Conservation (phyloP, 2,113 vertebrate genomes). For the Aix galericulata region DNA sequence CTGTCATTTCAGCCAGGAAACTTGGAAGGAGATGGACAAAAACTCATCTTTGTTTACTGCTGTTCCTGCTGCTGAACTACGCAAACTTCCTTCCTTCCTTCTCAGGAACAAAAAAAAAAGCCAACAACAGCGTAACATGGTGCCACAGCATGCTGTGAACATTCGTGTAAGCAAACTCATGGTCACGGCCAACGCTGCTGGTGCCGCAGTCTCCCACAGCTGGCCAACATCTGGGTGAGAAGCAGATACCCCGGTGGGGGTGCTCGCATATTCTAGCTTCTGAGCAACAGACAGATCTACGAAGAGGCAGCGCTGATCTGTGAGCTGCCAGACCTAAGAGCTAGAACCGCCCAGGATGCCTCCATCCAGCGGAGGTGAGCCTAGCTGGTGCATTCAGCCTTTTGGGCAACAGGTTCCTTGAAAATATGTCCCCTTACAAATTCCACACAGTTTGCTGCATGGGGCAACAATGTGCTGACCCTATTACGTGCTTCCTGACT, state of each 20-base stretch:
- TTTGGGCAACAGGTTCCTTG: neutral
- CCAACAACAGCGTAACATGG: neutral
- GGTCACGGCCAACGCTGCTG: neutral
- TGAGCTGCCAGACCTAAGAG: neutral
- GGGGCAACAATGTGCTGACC: neutral
- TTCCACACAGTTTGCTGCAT: neutral
- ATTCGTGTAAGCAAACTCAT: neutral
- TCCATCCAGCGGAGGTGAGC: neutral
- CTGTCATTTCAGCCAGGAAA: neutral
- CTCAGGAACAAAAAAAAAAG: neutral
- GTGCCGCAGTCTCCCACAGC: neutral
- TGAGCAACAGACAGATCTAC: neutral
- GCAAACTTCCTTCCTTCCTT: neutral
- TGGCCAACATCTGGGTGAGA: neutral
- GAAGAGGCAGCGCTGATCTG: neutral
- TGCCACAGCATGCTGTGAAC: neutral
- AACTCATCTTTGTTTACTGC: neutral
- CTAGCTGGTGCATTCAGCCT: neutral
- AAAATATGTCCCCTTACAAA: rapidly evolving
- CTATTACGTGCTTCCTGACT: neutral
- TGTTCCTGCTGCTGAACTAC: neutral
- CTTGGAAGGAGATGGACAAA: neutral
- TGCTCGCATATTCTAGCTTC: neutral
- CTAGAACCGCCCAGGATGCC: neutral
- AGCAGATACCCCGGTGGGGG: rapidly evolving